These are phyloP conservation scores for Alces alces DNA, from an alignment of 2,113 vertebrate genomes.

Conservation along the genomic window DNA sequence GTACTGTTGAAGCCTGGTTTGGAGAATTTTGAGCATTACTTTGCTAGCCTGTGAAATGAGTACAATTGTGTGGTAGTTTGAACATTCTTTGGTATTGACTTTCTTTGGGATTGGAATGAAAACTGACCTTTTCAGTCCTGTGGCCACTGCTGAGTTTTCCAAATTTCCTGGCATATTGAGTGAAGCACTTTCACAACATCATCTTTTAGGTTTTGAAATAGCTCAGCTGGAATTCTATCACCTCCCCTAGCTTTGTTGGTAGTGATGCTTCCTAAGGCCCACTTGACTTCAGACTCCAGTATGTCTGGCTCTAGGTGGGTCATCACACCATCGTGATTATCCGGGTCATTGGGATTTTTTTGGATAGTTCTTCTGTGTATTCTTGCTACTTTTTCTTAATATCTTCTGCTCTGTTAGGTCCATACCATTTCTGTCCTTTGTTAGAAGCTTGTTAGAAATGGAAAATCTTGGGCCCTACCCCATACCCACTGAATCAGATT, in stretches of 20 bases:
- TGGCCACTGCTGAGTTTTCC: background rate
- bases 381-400: background rate
- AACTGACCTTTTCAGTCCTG: background rate
- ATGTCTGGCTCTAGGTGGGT: background rate
- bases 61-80: background rate
- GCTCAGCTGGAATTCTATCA: background rate
- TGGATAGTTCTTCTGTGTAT: background rate
- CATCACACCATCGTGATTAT: background rate
- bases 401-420: background rate
- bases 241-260: background rate
- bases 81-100: background rate
- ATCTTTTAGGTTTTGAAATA: background rate
- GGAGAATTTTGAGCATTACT: background rate
- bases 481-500: background rate
- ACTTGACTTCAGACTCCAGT: background rate
- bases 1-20: background rate
- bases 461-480: background rate
- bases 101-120: background rate
- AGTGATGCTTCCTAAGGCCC: background rate
- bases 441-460: background rate
- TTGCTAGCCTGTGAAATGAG: background rate
- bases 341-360: background rate
- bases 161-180: background rate
- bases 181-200: background rate
- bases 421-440: background rate